Percentiles rank a stretch among this genome's conserved stretches.
Conservation (phyloP, 2,888 invertebrate genomes). For the Tachystola acroxantha region DNA sequence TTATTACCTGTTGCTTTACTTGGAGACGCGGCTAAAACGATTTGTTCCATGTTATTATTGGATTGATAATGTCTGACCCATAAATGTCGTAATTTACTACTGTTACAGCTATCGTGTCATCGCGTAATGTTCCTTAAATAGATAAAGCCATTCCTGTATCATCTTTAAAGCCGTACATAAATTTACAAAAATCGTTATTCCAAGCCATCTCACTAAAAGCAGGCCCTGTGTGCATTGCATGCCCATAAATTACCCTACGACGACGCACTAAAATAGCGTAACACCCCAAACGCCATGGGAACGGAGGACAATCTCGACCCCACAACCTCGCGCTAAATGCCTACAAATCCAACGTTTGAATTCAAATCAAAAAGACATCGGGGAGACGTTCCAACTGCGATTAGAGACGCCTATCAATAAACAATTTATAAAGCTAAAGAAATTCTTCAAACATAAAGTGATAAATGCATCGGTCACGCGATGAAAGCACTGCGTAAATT, state of each 20-base stretch:
- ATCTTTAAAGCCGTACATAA: slow-evolving; percentile 52
- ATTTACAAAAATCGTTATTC: slow-evolving; percentile 57
- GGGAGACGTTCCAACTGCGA: slow-evolving; percentile 47
- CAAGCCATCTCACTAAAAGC: slow-evolving; percentile 65
- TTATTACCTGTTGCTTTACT: background rate
- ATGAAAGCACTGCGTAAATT: slow-evolving; percentile 58
- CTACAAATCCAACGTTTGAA: slow-evolving; percentile 63
- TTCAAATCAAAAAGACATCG: slow-evolving; percentile 71
- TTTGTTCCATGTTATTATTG: too few species aligned
- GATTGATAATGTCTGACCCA: too few species aligned
- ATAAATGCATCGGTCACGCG: slow-evolving; percentile 63
- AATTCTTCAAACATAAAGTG: slow-evolving; percentile 50
- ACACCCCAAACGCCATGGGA: slow-evolving; percentile 71
- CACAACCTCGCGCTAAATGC: slow-evolving; percentile 56
- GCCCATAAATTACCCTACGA: slow-evolving; percentile 68
- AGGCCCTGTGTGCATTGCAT: slow-evolving; percentile 54
- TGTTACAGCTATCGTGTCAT: too few species aligned
- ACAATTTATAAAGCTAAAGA: slow-evolving; percentile 60
- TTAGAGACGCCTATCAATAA: slow-evolving; percentile 69
- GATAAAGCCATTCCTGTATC: slow-evolving; percentile 30
- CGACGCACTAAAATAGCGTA: slow-evolving; percentile 74
- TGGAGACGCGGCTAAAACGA: too few species aligned
- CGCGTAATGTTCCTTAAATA: background rate
- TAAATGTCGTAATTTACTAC: too few species aligned
- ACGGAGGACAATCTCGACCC: slow-evolving; percentile 43